Evolutionary conservation across 2,797 vertebrate genomes (phyloP), one percentile per base, ranked within the genome.

Genomic region (Notamacropus eugenii): DNA sequence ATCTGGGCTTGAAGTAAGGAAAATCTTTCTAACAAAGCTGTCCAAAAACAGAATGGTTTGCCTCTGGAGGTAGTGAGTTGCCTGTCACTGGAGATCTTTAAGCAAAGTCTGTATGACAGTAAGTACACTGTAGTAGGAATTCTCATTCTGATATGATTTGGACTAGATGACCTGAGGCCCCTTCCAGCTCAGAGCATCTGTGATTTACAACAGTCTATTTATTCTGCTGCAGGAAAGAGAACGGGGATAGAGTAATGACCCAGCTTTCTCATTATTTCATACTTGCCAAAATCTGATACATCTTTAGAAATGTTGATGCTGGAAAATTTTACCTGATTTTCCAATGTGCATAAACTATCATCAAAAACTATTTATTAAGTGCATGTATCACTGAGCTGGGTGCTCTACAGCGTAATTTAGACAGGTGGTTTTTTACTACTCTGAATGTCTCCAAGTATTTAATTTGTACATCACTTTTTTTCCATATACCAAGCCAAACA

Each of bases 391-490:
- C 93, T n/a, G 1, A 90, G 91, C 93, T 92, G 54, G 40, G 58
- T 91, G 3, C 92, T 91, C 28, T n/a, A 92, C 50, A 40, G 93
- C 27, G 2, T 91, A 56, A 92, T 92, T 92, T 82, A 96, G 94
- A 74, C 94, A 97, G 96, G 96, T 98, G 96, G 50, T 96, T 97
- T 98, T 98, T 94, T 94, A 46, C 96, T 91, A 54, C 95, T 96
- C 94, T 93, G 82, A 95, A 96, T 74, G 95, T 98, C 62, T 62
- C 93, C 96, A 95, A 95, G 93, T 50, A 91, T 97, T 93, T 98
- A 95, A 97, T 98, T 98, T 98, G 93, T 97, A 97, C 97, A 96
- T 56, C 96, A 93, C 98, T 93, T 97, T 97, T 98, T 98, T 98
- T 97, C 98, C 97, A 95, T 87, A 94, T 1, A 95, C 8, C 19